These are phyloP conservation scores for Drosophila quasianomalipes DNA, from an alignment of 2,888 invertebrate genomes.

Conservation along the genomic window DNA sequence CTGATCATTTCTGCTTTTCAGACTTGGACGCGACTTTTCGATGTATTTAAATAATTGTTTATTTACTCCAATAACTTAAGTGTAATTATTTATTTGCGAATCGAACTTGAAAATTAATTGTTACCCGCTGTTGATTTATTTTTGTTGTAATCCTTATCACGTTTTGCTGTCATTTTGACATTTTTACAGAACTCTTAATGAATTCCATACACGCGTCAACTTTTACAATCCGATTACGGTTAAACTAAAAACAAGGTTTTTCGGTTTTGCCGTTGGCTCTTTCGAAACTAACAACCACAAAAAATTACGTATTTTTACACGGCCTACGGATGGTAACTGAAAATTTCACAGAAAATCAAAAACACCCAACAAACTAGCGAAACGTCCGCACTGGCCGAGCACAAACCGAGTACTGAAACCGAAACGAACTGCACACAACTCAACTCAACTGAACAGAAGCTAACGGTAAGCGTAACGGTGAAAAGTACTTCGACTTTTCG, in stretches of 20 bases:
- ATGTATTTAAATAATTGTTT: neutral
- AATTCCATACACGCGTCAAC: slow-evolving; percentile 56
- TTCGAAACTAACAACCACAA: slow-evolving; percentile 20
- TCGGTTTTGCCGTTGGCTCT: slow-evolving; percentile 35
- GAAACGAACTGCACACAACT: slow-evolving; percentile 36
- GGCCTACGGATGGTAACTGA: slow-evolving; percentile 1
- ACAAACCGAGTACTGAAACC: slow-evolving; percentile 59
- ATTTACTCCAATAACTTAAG: neutral
- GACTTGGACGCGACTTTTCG: neutral
- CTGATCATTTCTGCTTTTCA: neutral
- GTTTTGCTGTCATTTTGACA: slow-evolving; percentile 85
- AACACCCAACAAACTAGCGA: neutral
- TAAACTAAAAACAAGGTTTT: slow-evolving; percentile 12
- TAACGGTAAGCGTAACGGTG: slow-evolving; percentile 59
- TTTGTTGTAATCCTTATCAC: slow-evolving; percentile 84
- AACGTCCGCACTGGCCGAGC: slow-evolving; percentile 64
- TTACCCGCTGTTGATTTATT: slow-evolving; percentile 84
- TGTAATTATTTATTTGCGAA: neutral
- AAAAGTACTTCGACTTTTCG: slow-evolving; percentile 68
- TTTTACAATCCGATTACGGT: slow-evolving; percentile 8
- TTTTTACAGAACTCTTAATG: slow-evolving; percentile 75
- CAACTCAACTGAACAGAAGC: slow-evolving; percentile 37
- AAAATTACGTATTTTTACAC: slow-evolving; percentile 58
- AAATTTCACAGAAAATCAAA: neutral
- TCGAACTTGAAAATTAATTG: slow-evolving; percentile 42